Base-by-base conservation (phyloP, 2,888 invertebrate species). In the Arctia plantaginis region DNA sequence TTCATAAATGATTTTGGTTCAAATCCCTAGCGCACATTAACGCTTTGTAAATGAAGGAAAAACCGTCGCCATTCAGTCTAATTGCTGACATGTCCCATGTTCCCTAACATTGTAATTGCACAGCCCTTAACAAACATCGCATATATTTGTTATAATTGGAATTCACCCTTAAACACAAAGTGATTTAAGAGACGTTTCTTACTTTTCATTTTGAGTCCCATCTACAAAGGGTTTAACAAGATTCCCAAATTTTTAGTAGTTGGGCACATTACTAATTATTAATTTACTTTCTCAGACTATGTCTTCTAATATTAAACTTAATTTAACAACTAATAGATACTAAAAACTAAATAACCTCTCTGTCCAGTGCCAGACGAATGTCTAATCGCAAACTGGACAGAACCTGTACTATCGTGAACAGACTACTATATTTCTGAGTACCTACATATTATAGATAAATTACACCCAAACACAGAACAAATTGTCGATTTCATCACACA, bases 11-110 rank as follows among this genome's bases (percentile, higher is more conserved):
- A 65, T 35, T 23, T 65, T 35, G 59, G 4, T 27, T 39, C 69
- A 59, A 59, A 70, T 41, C 59, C 39, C 55, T 59, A 39, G 18
- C 62, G 41, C 20, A 70, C 35, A 51, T 35, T 35, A 69, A 69
- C 35, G 51, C 55, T 55, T 51, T 12, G 51, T 35, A 69, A 69
- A 69, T 27, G 41, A 67, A 67, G 30, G 44, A 30, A 67, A 67
- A 67, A 67, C 18, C 15, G 35, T 18, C 33, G n/a, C 51, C n/a
- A 51, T 35, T 33, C 15, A 0, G 55, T n/a, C 55, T 59, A 69
- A 69, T 69, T 59, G 69, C 8, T n/a, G 55, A 55, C 69, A 69
- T 15, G 27, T 59, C 51, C 51, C 68, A 51, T 51, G 68, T 35
- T 39, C 15, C n/a, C n/a, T n/a, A 30, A 69, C n/a, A 55, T 20